A percentile compares a stretch with the other conserved stretches of the same genome.
phyloP scores from a whole-genome alignment of 1,140 invertebrate genomes.

The Pollicipes pollicipes region DNA sequence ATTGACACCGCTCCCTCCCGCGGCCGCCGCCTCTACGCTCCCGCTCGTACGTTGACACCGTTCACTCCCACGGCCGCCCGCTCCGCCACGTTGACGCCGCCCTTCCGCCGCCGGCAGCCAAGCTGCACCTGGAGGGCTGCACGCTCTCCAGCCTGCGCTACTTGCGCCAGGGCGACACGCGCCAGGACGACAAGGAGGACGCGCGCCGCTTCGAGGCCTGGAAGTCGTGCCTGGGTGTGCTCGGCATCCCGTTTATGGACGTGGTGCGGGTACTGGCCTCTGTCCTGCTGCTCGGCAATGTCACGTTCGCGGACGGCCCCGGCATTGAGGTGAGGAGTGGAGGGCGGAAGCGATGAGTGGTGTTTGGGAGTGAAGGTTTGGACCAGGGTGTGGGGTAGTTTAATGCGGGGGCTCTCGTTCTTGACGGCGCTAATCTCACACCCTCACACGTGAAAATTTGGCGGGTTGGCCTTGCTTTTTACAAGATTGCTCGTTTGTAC shows the following conservation, averaged over 20 bases:
- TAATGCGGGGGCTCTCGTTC: too few relatives aligned
- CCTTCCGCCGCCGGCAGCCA: conserved; percentile 27
- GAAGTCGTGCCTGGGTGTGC: conserved; percentile 67
- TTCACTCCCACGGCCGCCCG: too few relatives aligned
- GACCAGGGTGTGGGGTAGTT: background rate
- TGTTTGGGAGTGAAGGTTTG: background rate
- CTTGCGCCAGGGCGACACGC: conserved; percentile 50
- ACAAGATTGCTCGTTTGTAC: too few relatives aligned
- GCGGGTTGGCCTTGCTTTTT: too few relatives aligned
- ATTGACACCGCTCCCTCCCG: too few relatives aligned
- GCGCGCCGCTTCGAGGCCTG: conserved; percentile 58
- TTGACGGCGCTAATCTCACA: too few relatives aligned
- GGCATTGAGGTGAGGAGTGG: conserved; percentile 41
- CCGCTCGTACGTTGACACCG: too few relatives aligned
- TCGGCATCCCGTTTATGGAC: conserved; percentile 84
- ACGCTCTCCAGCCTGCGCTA: conserved; percentile 59
- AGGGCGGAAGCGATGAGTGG: too few relatives aligned
- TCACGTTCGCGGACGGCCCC: conserved; percentile 59
- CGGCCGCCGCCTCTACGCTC: too few relatives aligned
- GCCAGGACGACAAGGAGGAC: conserved; percentile 58
- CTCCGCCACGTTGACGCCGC: background rate
- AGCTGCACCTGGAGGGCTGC: conserved; percentile 66
- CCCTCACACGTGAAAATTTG: too few relatives aligned
- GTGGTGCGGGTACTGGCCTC: conserved; percentile 78
- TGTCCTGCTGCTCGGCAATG: conserved; percentile 74